Percentiles rank a stretch among this genome's conserved stretches.
Evolutionary conservation across 2,888 invertebrate genomes (phyloP).

Genomic region (Sphaerophoria rueppellii): DNA sequence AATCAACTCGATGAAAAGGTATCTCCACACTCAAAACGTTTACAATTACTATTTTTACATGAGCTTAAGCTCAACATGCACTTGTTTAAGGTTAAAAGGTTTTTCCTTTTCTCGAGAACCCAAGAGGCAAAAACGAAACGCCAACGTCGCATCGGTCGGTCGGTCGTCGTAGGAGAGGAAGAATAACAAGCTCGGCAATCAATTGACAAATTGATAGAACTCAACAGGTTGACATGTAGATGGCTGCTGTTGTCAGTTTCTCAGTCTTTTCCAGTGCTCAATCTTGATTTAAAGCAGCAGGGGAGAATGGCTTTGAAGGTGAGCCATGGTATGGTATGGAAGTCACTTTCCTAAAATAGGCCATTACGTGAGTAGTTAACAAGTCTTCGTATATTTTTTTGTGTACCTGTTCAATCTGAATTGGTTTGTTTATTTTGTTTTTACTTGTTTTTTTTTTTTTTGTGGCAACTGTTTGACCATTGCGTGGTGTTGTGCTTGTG

Average conservation of each 20-base stretch:
- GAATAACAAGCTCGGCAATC: constrained; percentile 37
- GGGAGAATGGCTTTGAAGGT: not conserved
- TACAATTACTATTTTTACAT: constrained; percentile 45
- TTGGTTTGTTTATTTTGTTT: not conserved
- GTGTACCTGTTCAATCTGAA: constrained; percentile 33
- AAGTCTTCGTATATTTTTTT: not conserved
- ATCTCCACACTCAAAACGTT: constrained; percentile 26
- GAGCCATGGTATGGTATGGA: not conserved
- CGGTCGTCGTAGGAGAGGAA: not conserved
- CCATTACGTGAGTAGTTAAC: constrained; percentile 53
- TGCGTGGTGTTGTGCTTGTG: constrained; percentile 23
- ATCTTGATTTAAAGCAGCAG: not conserved
- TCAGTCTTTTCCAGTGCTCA: no score
- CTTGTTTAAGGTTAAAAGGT: not conserved
- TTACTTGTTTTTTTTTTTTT: constrained; percentile 13
- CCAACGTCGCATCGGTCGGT: constrained; percentile 22
- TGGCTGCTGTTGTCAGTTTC: constrained; percentile 39
- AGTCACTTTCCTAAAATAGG: constrained; percentile 46
- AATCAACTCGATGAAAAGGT: constrained; percentile 1
- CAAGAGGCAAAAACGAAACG: constrained; percentile 7
- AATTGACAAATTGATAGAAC: constrained; percentile 62
- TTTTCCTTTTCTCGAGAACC: not conserved
- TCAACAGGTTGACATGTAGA: constrained; percentile 56
- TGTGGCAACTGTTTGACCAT: constrained; percentile 29
- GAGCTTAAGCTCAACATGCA: not conserved